Conservation (phyloP, 2,888 invertebrate genomes). For the Torymus auratus region DNA sequence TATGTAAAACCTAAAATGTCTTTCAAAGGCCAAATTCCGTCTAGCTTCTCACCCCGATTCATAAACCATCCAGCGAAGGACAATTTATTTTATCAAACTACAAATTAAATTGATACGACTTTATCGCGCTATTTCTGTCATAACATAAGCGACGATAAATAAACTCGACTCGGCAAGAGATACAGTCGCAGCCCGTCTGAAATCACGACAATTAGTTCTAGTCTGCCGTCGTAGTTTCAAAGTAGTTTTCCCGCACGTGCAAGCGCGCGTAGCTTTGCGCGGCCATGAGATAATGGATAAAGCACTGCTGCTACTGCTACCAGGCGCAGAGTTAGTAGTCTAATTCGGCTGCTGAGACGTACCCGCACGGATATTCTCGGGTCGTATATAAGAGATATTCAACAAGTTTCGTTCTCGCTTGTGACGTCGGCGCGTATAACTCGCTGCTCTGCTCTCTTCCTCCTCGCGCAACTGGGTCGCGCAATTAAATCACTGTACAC, state of each 20-base stretch:
- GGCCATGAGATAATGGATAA: slow-evolving; percentile 30
- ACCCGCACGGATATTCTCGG: slow-evolving; percentile 19
- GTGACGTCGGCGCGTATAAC: background rate
- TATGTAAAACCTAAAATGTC: too few species aligned
- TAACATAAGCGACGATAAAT: too few species aligned
- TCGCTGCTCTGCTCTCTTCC: too few species aligned
- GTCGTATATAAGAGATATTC: slow-evolving; percentile 31
- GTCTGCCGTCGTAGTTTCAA: background rate
- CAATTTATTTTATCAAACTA: too few species aligned
- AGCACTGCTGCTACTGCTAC: background rate
- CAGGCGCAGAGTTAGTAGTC: background rate
- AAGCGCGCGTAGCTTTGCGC: too few species aligned
- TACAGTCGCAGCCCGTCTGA: too few species aligned
- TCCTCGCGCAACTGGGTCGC: slow-evolving; percentile 39
- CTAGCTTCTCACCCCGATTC: too few species aligned
- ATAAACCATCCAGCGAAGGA: too few species aligned
- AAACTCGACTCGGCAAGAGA: too few species aligned
- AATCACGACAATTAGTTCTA: slow-evolving; percentile 7
- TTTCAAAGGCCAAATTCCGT: too few species aligned
- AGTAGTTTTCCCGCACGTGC: slow-evolving; percentile 17
- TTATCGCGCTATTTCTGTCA: too few species aligned
- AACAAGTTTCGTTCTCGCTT: slow-evolving; percentile 7
- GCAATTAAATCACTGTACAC: slow-evolving; percentile 48
- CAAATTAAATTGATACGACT: too few species aligned
- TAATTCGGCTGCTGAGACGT: slow-evolving; percentile 34